These are phyloP conservation scores for Oryzias melastigma DNA, from an alignment of 2,113 vertebrate genomes.

Conservation along the genomic window DNA sequence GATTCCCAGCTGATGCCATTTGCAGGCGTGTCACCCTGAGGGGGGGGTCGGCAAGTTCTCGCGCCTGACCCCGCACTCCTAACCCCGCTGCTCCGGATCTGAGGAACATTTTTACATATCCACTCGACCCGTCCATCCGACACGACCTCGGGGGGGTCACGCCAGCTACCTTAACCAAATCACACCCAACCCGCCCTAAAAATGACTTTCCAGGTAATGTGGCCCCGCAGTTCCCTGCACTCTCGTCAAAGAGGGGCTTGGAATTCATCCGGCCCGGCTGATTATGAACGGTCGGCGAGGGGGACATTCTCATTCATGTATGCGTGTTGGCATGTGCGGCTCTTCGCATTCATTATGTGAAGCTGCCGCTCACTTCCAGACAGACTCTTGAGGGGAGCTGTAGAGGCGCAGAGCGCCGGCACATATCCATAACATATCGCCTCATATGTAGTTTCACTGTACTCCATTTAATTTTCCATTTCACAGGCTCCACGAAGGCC, in stretches of 20 bases:
- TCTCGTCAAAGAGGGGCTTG: slow-evolving; percentile 68
- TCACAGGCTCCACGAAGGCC: background rate
- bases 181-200: slow-evolving; percentile 61
- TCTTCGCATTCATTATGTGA: slow-evolving; percentile 65
- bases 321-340: slow-evolving; percentile 61
- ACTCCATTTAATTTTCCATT: slow-evolving; percentile 22
- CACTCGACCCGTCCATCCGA: slow-evolving; percentile 67
- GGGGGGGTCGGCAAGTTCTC: slow-evolving; percentile 38
- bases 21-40: slow-evolving; percentile 62
- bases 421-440: slow-evolving; percentile 31
- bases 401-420: slow-evolving; percentile 31
- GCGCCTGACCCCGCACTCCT: slow-evolving; percentile 66
- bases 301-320: slow-evolving; percentile 77
- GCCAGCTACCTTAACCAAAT: slow-evolving; percentile 69
- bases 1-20: slow-evolving; percentile 55
- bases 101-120: slow-evolving; percentile 74
- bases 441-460: slow-evolving; percentile 3
- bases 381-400: slow-evolving; percentile 50
- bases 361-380: slow-evolving; percentile 46
- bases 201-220: slow-evolving; percentile 69
- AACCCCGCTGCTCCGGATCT: slow-evolving; percentile 62
- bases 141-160: slow-evolving; percentile 52
- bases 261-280: slow-evolving; percentile 70
- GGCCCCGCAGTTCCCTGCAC: slow-evolving; percentile 9
- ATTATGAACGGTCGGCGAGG: slow-evolving; percentile 72